These are phyloP conservation scores for Brachionus manjavacas DNA, from an alignment of 1,140 invertebrate species.

Conservation along the genomic window DNA sequence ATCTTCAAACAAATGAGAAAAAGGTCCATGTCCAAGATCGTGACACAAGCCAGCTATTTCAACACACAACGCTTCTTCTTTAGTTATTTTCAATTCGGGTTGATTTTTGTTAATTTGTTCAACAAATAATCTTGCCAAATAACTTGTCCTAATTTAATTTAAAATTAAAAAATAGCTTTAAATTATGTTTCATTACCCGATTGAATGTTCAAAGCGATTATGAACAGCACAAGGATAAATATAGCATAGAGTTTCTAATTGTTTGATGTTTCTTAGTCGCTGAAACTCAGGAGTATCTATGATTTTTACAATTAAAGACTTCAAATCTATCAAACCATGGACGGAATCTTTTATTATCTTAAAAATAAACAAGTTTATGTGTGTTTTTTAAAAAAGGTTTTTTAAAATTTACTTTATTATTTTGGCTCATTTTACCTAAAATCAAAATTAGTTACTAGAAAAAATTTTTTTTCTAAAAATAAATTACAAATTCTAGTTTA, in stretches of 20 bases:
- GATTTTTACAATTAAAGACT: conserved; percentile 58
- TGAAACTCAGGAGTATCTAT: conserved; percentile 67
- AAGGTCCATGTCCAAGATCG: conserved; percentile 66
- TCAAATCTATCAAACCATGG: conserved; percentile 58
- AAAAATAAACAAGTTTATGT: not conserved
- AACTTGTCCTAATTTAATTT: conserved; percentile 50
- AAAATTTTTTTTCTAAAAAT: not conserved
- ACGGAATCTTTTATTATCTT: conserved; percentile 61
- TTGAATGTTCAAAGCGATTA: conserved; percentile 64
- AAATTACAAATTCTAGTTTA: not conserved
- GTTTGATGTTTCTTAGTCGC: conserved; percentile 62
- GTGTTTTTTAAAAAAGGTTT: not conserved
- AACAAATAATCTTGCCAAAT: conserved; percentile 57
- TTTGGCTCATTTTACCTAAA: not conserved
- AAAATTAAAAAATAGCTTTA: not conserved
- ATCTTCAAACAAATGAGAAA: conserved; percentile 64
- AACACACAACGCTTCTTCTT: conserved; percentile 60
- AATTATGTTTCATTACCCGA: conserved; percentile 59
- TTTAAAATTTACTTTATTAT: not conserved
- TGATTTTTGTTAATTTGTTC: conserved; percentile 52
- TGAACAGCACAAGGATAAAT: conserved; percentile 63
- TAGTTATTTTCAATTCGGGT: conserved; percentile 57
- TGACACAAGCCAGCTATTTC: conserved; percentile 66
- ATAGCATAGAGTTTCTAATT: conserved; percentile 60
- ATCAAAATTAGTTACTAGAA: not conserved